A percentile compares a stretch with the other conserved stretches of the same genome.
phyloP scores from a whole-genome alignment of 2,888 invertebrate species.

The Drosophila planitibia region DNA sequence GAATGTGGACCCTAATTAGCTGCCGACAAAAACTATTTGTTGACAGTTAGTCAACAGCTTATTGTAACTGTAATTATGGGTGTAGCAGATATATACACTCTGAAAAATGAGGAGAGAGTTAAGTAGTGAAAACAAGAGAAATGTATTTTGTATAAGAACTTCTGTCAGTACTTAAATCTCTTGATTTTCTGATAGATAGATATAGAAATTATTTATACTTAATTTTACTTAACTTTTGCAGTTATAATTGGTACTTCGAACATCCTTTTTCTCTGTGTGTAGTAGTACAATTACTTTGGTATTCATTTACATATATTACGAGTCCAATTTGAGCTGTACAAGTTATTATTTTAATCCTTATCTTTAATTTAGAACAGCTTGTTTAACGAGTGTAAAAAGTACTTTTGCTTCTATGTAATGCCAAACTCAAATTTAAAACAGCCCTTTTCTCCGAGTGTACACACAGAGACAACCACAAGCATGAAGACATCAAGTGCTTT shows the following conservation, averaged over 20 bases:
- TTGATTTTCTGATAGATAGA: not conserved
- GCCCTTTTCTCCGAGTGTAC: conserved; percentile 1
- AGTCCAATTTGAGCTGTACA: too few species aligned
- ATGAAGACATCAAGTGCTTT: conserved; percentile 47
- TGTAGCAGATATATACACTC: conserved; percentile 17
- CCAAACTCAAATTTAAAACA: too few species aligned
- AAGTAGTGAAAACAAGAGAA: not conserved
- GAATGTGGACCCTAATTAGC: not conserved
- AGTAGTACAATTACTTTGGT: too few species aligned
- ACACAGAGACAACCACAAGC: conserved; percentile 13
- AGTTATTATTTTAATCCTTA: not conserved
- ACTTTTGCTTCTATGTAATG: not conserved
- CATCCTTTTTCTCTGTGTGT: too few species aligned
- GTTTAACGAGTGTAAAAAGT: not conserved
- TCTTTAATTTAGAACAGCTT: not conserved
- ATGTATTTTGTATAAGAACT: not conserved
- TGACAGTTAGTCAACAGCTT: conserved; percentile 57
- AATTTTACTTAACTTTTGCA: not conserved
- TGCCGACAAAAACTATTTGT: conserved; percentile 43
- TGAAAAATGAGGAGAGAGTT: not conserved
- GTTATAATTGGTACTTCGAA: too few species aligned
- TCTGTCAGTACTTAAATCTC: not conserved
- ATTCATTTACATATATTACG: too few species aligned
- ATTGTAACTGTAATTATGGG: conserved; percentile 59
- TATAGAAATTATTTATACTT: not conserved